Evolutionary conservation across 2,113 vertebrate genomes (phyloP).

Genomic region (Paralichthys olivaceus): DNA sequence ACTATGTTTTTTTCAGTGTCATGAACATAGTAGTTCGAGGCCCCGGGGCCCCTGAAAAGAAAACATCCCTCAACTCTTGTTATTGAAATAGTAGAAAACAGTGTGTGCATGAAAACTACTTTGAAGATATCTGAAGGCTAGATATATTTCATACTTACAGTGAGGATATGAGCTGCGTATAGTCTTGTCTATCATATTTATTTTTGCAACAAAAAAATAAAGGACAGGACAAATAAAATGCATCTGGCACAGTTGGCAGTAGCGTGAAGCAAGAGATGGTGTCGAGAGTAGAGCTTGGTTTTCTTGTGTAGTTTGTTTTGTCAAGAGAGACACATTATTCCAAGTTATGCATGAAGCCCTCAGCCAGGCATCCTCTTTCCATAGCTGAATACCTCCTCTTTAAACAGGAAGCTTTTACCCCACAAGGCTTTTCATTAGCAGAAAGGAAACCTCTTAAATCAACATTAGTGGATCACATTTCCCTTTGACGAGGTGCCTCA

Average conservation of each 20-base stretch:
- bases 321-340: slow-evolving; percentile 43
- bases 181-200: background rate
- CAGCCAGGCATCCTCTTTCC: slow-evolving; percentile 38
- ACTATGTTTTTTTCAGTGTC: background rate
- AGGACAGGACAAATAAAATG: slow-evolving; percentile 3
- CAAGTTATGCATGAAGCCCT: slow-evolving; percentile 46
- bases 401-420: slow-evolving; percentile 64
- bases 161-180: background rate
- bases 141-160: background rate
- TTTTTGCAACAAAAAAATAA: background rate
- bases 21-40: slow-evolving; percentile 13
- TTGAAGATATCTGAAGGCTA: slow-evolving; percentile 2
- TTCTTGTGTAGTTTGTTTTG: slow-evolving; percentile 29
- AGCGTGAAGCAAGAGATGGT: slow-evolving; percentile 7
- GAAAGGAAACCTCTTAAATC: slow-evolving; percentile 45
- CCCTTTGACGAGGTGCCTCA: slow-evolving; percentile 35
- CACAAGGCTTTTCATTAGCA: slow-evolving; percentile 44
- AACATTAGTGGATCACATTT: slow-evolving; percentile 62
- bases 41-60: slow-evolving; percentile 33
- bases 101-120: background rate
- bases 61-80: slow-evolving; percentile 41
- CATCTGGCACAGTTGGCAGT: background rate
- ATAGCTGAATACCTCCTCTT: slow-evolving; percentile 46
- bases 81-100: slow-evolving; percentile 14
- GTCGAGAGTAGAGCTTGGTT: slow-evolving; percentile 47